Evolutionary conservation across 2,113 vertebrate species (phyloP), one percentile per base, ranked within the genome.

Genomic region (Spilogale gracilis): DNA sequence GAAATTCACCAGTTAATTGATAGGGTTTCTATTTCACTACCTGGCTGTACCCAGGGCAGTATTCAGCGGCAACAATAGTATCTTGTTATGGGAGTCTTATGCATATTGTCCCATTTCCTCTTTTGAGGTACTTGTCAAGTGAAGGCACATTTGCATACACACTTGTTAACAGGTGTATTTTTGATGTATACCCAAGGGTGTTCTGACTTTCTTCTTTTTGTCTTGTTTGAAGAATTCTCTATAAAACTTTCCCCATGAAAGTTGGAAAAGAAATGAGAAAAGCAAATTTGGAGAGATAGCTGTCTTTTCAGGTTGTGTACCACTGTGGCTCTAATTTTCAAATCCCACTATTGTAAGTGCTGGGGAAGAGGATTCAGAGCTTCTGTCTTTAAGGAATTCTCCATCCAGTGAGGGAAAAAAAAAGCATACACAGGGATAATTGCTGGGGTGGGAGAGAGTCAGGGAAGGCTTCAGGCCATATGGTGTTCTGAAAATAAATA

Each of bases 21-120:
- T 90, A 21, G 54, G 91, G 85, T 93, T 96, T 97, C 92, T 96
- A 67, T 52, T 89, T 95, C 60, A 92, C 61, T 95, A 78, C 61
- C 20, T 92, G 30, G 43, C 30, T n/a, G 71, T 65, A 78, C 13
- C 79, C n/a, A 58, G 63, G 65, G 67, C 25, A 56, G 21, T 87
- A 69, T 94, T 87, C 50, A 94, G 32, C 52, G 13, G 92, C 63
- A 58, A n/a, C 2, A 90, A 45, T 10, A 60, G 18, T 7, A 81
- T 84, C 80, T n/a, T 54, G 63, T 79, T 61, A 60, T 60, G 69
- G 6, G 27, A 87, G 3, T 80, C 52, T 92, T 74, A 87, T 8
- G 61, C 17, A 63, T 48, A 90, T 61, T 78, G 32, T 30, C 17
- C 73, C 61, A 88, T 88, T 94, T 90, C 50, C 2, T 71, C 13